Evolutionary conservation across 1,140 invertebrate genomes (phyloP).

Genomic region (Caenorhabditis elegans): DNA sequence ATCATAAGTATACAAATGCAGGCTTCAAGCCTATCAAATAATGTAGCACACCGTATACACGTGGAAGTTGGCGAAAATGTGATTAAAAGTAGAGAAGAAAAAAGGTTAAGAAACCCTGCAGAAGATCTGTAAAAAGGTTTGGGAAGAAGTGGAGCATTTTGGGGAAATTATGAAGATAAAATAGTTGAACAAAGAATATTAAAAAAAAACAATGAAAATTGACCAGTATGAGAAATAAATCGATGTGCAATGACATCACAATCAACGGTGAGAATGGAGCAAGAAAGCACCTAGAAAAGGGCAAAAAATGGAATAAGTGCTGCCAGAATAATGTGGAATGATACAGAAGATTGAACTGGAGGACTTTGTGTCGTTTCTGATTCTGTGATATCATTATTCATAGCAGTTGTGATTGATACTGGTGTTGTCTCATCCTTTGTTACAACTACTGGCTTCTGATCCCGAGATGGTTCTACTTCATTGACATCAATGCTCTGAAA

Average conservation of each 20-base stretch:
- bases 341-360: background rate
- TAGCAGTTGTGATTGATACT: background rate
- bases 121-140: constrained; percentile 19
- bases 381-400: background rate
- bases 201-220: background rate
- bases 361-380: background rate
- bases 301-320: background rate
- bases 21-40: background rate
- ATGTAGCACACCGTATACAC: constrained; percentile 32
- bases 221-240: background rate
- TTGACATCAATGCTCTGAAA: constrained; percentile 18
- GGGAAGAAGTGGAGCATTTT: background rate
- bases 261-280: background rate
- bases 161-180: background rate
- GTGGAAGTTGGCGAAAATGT: background rate
- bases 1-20: background rate
- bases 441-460: constrained; percentile 6
- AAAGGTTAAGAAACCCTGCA: background rate
- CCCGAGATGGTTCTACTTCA: constrained; percentile 1
- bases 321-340: background rate
- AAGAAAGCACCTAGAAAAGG: background rate
- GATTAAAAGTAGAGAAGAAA: background rate
- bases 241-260: background rate
- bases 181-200: background rate
- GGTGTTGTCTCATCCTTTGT: background rate